Percentiles rank a stretch among this genome's conserved stretches.
These are phyloP conservation scores for Paratrypauchen microcephalus DNA, from an alignment of 2,797 vertebrate genomes.

Conservation along the genomic window DNA sequence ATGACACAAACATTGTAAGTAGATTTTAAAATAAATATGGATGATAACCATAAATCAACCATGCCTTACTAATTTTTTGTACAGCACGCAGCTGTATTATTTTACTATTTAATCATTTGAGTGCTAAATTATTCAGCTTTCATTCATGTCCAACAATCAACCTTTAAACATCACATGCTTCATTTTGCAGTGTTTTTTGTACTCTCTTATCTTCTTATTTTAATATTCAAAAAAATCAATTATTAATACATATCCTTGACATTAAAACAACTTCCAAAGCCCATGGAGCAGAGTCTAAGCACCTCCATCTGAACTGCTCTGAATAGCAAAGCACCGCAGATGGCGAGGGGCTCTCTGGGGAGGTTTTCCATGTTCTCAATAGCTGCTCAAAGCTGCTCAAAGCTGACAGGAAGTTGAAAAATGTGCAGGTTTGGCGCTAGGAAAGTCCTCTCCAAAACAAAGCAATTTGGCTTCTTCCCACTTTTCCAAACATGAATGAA, in stretches of 20 bases:
- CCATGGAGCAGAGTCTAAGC: too few species aligned
- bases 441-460: neutral
- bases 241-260: neutral
- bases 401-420: conserved; percentile 1
- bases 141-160: neutral
- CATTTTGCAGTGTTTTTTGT: neutral
- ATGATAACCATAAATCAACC: too few species aligned
- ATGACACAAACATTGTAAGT: too few species aligned
- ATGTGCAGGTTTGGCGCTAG: neutral
- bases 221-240: neutral
- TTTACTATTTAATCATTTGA: neutral
- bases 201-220: too few species aligned
- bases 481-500: neutral
- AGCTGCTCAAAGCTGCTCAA: neutral
- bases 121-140: neutral
- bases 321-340: neutral
- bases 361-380: neutral
- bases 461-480: neutral
- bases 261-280: neutral
- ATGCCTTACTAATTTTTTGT: too few species aligned
- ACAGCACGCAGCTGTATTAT: neutral
- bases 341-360: neutral
- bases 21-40: too few species aligned
- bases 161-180: neutral
- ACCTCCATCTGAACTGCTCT: neutral